phyloP scores from a whole-genome alignment of 2,888 invertebrate species.

The Patella depressa region DNA sequence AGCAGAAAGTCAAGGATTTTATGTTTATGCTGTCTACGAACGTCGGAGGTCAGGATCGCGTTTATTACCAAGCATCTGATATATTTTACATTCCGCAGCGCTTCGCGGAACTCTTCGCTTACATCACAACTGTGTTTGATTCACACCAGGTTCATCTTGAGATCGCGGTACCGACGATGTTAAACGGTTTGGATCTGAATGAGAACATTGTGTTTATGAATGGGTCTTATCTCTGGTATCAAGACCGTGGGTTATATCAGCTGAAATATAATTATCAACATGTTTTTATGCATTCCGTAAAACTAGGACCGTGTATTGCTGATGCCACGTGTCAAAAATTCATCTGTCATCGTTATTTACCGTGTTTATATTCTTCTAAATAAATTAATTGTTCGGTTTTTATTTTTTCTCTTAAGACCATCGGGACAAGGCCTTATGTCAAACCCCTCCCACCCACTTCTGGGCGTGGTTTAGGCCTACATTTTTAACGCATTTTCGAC shows the following conservation, averaged over 20 bases:
- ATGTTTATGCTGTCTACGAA: constrained; percentile 9
- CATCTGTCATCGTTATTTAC: constrained; percentile 16
- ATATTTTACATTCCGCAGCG: constrained; percentile 19
- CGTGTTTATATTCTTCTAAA: constrained; percentile 12
- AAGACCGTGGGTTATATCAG: constrained; percentile 6
- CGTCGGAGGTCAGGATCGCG: constrained; percentile 11
- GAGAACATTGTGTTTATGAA: constrained; percentile 15
- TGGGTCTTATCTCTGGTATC: constrained; percentile 22
- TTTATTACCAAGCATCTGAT: constrained; percentile 24
- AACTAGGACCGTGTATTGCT: constrained; percentile 7
- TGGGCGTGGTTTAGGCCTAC: too few relatives aligned
- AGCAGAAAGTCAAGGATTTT: constrained; percentile 9
- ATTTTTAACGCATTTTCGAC: too few relatives aligned
- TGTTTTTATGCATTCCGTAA: constrained; percentile 14
- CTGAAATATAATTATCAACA: constrained; percentile 11
- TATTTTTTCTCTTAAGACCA: too few relatives aligned
- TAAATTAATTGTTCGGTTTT: not conserved
- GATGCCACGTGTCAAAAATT: constrained; percentile 5
- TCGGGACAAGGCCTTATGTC: too few relatives aligned
- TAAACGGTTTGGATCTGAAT: constrained; percentile 20
- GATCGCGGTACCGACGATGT: constrained; percentile 22
- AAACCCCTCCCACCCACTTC: too few relatives aligned
- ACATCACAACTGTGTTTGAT: not conserved
- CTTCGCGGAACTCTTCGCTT: not conserved
- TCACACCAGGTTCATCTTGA: constrained; percentile 15